These are phyloP conservation scores for Microctenopoma steveboyesi DNA, from an alignment of 2,797 vertebrate species.

Conservation along the genomic window DNA sequence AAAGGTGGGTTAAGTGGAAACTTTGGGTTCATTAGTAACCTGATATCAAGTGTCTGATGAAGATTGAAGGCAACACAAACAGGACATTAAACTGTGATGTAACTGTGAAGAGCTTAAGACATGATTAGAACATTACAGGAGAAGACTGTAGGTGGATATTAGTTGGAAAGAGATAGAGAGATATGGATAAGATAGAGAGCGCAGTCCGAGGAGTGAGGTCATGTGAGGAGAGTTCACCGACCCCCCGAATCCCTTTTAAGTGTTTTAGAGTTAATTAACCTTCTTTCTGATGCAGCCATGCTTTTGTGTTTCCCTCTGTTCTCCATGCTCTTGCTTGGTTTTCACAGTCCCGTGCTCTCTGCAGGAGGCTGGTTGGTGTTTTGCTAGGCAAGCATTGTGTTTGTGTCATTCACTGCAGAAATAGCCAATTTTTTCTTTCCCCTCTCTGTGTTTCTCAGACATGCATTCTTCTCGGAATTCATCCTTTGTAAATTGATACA, in stretches of 20 bases:
- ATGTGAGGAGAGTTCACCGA: conserved; percentile 38
- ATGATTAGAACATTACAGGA: conserved; percentile 44
- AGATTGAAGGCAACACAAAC: conserved; percentile 17
- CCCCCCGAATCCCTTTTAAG: conserved; percentile 46
- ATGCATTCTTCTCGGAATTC: conserved; percentile 47
- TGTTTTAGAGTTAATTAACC: conserved; percentile 70
- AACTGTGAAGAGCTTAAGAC: conserved; percentile 30
- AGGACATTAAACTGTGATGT: conserved; percentile 23
- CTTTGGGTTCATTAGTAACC: not conserved
- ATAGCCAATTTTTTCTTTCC: conserved; percentile 40
- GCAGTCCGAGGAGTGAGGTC: conserved; percentile 33
- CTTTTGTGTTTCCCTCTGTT: conserved; percentile 66
- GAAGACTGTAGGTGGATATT: conserved; percentile 35
- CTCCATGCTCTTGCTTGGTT: conserved; percentile 55
- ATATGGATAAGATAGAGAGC: conserved; percentile 8
- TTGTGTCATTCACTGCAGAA: conserved; percentile 67
- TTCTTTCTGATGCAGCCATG: conserved; percentile 58
- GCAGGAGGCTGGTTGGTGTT: conserved; percentile 78
- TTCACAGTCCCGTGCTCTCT: conserved; percentile 58
- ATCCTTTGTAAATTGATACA: conserved; percentile 43
- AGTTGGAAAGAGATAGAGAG: conserved; percentile 1
- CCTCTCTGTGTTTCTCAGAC: conserved; percentile 30
- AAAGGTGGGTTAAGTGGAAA: conserved; percentile 31
- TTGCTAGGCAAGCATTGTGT: conserved; percentile 54
- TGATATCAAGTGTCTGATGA: conserved; percentile 19